Percentiles rank a stretch among this genome's conserved stretches.
phyloP scores from a whole-genome alignment of 2,888 invertebrate species.

The Microctonus brassicae region DNA sequence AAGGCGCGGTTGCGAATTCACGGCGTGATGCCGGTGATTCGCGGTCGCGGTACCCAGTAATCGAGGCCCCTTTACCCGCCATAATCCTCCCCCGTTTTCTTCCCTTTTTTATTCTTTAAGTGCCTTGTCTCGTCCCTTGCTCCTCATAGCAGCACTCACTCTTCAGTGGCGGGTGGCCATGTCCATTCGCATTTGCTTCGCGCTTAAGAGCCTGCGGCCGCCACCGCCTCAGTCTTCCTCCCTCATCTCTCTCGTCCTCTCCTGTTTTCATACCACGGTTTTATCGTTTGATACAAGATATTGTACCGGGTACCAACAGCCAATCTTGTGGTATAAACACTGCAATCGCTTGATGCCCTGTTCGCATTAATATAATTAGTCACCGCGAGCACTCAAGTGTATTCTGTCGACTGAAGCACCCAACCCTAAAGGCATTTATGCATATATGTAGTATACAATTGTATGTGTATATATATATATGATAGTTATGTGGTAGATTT shows the following conservation, averaged over 20 bases:
- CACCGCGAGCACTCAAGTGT: constrained; percentile 64
- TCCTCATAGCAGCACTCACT: constrained; percentile 6
- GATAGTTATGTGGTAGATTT: no score
- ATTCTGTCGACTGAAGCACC: constrained; percentile 43
- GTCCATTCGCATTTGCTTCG: constrained; percentile 41
- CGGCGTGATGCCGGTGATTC: constrained; percentile 70
- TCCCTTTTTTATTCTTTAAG: constrained; percentile 20
- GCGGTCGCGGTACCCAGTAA: constrained; percentile 69
- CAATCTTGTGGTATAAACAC: constrained; percentile 67
- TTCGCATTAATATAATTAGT: constrained; percentile 70
- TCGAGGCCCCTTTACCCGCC: constrained; percentile 62
- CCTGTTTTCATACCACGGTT: constrained; percentile 41
- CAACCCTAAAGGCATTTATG: constrained; percentile 48
- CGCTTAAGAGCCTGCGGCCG: constrained; percentile 31
- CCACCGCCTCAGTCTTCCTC: not conserved
- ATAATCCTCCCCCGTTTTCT: constrained; percentile 60
- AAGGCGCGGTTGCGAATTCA: constrained; percentile 67
- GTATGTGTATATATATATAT: not conserved
- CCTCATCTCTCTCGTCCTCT: constrained; percentile 26
- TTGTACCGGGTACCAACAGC: constrained; percentile 49
- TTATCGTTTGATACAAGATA: constrained; percentile 57
- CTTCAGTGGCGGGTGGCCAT: constrained; percentile 20
- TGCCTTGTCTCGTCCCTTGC: not conserved
- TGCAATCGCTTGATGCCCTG: constrained; percentile 67
- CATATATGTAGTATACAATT: constrained; percentile 42